phyloP scores from a whole-genome alignment of 2,888 invertebrate genomes.

The Pristionchus japonicus region DNA sequence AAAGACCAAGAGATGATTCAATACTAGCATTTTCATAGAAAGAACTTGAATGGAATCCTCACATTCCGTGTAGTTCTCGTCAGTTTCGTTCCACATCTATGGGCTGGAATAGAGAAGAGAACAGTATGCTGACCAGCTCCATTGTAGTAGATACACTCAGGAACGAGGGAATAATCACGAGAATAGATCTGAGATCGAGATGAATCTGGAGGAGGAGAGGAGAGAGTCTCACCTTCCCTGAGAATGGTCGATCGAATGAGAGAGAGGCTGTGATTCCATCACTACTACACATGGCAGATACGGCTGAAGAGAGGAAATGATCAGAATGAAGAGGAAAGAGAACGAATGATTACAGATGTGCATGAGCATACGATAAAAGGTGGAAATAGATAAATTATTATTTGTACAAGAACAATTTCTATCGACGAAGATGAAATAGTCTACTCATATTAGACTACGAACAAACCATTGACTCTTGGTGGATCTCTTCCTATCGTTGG shows the following conservation, averaged over 20 bases:
- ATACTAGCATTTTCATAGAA: too few relatives aligned
- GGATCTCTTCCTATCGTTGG: background rate
- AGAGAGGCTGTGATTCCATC: slow-evolving; percentile 74
- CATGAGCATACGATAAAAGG: too few relatives aligned
- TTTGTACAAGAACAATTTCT: too few relatives aligned
- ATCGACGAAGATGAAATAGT: too few relatives aligned
- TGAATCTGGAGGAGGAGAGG: background rate
- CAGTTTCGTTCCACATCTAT: slow-evolving; percentile 72
- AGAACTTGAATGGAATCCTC: slow-evolving; percentile 51
- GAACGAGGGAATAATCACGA: slow-evolving; percentile 66
- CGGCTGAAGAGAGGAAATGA: slow-evolving; percentile 56
- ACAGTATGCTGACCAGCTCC: slow-evolving; percentile 66
- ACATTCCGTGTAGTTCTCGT: slow-evolving; percentile 70
- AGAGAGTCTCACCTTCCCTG: slow-evolving; percentile 58
- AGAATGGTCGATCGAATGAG: slow-evolving; percentile 71
- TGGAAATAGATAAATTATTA: too few relatives aligned
- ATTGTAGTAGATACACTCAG: slow-evolving; percentile 74
- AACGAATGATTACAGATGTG: too few relatives aligned
- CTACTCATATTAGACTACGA: background rate
- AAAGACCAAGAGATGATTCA: background rate
- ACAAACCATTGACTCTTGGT: slow-evolving; percentile 15
- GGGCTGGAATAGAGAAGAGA: slow-evolving; percentile 74
- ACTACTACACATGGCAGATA: slow-evolving; percentile 72
- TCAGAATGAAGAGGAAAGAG: too few relatives aligned
- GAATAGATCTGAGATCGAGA: slow-evolving; percentile 64